These are phyloP conservation scores for Whitmania pigra DNA, from an alignment of 1,140 invertebrate genomes.

Conservation along the genomic window DNA sequence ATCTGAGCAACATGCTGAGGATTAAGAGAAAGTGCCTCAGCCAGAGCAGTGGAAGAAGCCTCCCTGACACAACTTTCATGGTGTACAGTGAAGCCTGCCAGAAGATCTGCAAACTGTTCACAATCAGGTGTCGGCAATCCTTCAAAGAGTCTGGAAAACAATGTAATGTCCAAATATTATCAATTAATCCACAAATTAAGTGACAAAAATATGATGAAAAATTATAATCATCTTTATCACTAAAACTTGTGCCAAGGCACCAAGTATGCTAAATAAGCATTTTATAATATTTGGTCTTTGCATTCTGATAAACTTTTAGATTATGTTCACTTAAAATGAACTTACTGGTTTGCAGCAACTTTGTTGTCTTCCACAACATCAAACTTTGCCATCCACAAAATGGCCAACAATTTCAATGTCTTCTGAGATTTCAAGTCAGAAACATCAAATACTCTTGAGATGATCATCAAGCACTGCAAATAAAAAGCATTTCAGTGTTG, in stretches of 20 bases:
- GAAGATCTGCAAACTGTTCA: constrained; percentile 45
- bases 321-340: constrained; percentile 10
- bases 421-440: too few relatives aligned
- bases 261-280: too few relatives aligned
- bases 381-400: constrained; percentile 38
- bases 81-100: constrained; percentile 62
- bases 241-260: too few relatives aligned
- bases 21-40: constrained; percentile 52
- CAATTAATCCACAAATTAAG: background rate
- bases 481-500: background rate
- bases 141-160: background rate
- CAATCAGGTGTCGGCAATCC: background rate
- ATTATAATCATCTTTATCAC: background rate
- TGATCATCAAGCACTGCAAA: too few relatives aligned
- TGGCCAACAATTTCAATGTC: background rate
- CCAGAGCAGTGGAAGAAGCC: constrained; percentile 61
- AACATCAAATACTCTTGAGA: too few relatives aligned
- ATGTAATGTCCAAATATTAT: background rate
- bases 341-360: constrained; percentile 37
- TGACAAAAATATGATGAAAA: background rate
- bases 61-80: constrained; percentile 63
- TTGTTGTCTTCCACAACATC: constrained; percentile 36
- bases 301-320: too few relatives aligned
- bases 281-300: too few relatives aligned
- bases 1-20: constrained; percentile 47